A percentile compares a stretch with the other conserved stretches of the same genome.
Conservation (phyloP, 2,888 invertebrate species). For the Clepsis dumicolana region DNA sequence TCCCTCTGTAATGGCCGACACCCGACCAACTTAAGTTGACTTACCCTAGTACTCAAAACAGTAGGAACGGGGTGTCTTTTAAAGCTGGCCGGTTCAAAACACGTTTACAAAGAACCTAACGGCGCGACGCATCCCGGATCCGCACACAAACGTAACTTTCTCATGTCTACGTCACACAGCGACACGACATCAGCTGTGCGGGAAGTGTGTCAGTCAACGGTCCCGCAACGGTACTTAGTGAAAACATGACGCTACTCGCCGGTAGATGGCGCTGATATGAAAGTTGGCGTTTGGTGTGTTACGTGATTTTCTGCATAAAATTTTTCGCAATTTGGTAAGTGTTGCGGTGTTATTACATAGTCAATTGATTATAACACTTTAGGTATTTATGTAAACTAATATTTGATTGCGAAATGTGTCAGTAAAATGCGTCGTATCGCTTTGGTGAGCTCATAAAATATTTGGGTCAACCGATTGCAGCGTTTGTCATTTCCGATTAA, state of each 20-base stretch:
- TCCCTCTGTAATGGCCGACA: neutral
- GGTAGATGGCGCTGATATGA: conserved; percentile 68
- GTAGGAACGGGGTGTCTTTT: neutral
- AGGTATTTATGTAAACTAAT: neutral
- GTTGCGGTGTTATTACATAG: conserved; percentile 10
- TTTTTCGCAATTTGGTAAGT: neutral
- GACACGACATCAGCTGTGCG: conserved; percentile 73
- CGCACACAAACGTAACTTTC: conserved; percentile 59
- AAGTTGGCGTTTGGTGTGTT: conserved; percentile 4
- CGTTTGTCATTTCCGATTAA: conserved; percentile 31
- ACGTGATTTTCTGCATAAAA: neutral
- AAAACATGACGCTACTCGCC: conserved; percentile 62
- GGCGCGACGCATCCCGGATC: conserved; percentile 67
- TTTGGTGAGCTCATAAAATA: conserved; percentile 44
- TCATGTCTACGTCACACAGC: conserved; percentile 59
- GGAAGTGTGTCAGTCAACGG: conserved; percentile 81
- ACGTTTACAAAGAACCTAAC: conserved; percentile 58
- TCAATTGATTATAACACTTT: neutral
- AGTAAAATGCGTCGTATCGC: conserved; percentile 49
- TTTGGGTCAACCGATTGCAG: conserved; percentile 58
- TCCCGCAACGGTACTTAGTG: conserved; percentile 51
- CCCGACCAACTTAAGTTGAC: conserved; percentile 9
- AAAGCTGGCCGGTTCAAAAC: conserved; percentile 47
- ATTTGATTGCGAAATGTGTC: conserved; percentile 42
- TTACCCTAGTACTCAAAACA: neutral